phyloP scores from a whole-genome alignment of 2,113 vertebrate species.

The Dicentrarchus labrax region DNA sequence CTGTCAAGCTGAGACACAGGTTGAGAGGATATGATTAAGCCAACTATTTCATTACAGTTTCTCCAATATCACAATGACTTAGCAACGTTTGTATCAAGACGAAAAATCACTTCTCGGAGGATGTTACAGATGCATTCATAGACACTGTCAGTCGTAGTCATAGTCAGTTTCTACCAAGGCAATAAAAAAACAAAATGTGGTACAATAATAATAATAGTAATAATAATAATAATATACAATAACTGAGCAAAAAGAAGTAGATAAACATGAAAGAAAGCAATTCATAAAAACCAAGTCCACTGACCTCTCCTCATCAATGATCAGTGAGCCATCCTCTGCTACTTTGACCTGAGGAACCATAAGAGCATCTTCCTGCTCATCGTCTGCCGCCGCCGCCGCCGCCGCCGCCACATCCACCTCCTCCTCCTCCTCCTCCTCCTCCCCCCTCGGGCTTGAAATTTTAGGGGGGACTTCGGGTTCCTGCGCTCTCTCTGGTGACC shows the following conservation, averaged over 20 bases:
- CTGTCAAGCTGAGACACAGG: slow-evolving; percentile 90
- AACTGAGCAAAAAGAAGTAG: not conserved
- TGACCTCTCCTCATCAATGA: slow-evolving; percentile 98
- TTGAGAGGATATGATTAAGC: not conserved
- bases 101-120: not conserved
- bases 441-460: not conserved
- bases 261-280: not conserved
- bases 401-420: slow-evolving; percentile 36
- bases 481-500: slow-evolving; percentile 55
- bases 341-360: slow-evolving; percentile 96
- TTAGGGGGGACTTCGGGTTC: slow-evolving; percentile 27
- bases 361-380: slow-evolving; percentile 81
- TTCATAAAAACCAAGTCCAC: not conserved
- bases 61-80: not conserved
- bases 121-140: not conserved
- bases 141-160: too few relatives aligned
- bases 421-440: slow-evolving; percentile 70
- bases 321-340: slow-evolving; percentile 97
- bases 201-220: too few relatives aligned
- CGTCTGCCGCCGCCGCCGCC: slow-evolving; percentile 51
- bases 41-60: not conserved
- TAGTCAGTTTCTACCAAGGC: not conserved
- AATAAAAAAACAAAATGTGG: not conserved
- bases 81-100: not conserved
- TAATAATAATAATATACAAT: not conserved